A percentile compares a stretch with the other conserved stretches of the same genome.
phyloP scores from a whole-genome alignment of 2,797 vertebrate genomes.

The Capromys pilorides region DNA sequence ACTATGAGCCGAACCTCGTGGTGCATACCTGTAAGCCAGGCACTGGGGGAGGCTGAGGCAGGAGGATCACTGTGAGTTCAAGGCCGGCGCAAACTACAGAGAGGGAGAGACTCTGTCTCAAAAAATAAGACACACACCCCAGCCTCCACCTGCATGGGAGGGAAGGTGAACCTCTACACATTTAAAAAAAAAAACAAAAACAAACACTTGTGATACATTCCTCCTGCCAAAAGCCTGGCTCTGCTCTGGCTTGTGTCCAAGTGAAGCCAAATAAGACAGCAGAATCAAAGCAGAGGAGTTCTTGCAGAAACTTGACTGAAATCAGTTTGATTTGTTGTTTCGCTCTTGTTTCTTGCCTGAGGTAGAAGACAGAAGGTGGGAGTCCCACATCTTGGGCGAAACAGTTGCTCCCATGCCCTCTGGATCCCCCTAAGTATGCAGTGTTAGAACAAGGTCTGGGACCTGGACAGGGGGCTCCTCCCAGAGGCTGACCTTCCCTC shows the following conservation, averaged over 20 bases:
- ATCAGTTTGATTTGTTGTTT: conserved; percentile 50
- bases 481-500: not conserved
- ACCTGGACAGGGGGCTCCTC: not conserved
- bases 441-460: not conserved
- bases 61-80: not conserved
- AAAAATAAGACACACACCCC: not conserved
- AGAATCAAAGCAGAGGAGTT: conserved; percentile 65
- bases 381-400: not conserved
- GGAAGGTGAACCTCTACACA: conserved; percentile 1
- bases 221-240: conserved; percentile 60
- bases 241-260: conserved; percentile 63
- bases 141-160: not conserved
- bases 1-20: not conserved
- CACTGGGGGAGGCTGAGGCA: not conserved
- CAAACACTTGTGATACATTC: not conserved
- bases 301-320: conserved; percentile 68
- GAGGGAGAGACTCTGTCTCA: not conserved
- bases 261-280: conserved; percentile 57
- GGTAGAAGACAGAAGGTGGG: conserved; percentile 9
- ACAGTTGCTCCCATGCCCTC: not conserved
- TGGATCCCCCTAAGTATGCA: not conserved
- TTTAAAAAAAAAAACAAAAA: not conserved
- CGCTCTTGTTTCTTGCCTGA: not conserved
- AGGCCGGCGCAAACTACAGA: not conserved
- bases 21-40: not conserved